These are phyloP conservation scores for Enteromius fasciolatus DNA, from an alignment of 2,797 vertebrate genomes.

Conservation along the genomic window DNA sequence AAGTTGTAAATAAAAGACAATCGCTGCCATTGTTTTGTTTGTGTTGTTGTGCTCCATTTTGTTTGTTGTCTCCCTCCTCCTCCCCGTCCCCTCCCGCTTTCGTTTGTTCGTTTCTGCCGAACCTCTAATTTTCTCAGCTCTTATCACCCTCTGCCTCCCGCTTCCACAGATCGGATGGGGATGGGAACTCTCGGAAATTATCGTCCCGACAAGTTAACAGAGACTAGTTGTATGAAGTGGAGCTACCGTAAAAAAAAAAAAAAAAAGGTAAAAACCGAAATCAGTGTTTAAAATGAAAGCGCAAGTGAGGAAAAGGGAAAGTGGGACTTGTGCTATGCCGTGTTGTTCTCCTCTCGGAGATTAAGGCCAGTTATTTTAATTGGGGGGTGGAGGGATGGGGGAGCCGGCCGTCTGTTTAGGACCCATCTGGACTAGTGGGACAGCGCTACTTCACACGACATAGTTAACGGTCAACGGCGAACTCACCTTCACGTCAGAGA, in stretches of 20 bases:
- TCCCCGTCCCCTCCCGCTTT: conserved; percentile 18
- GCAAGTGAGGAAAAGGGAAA: conserved; percentile 42
- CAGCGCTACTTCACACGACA: conserved; percentile 53
- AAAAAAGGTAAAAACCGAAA: neutral
- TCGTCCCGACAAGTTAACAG: conserved; percentile 16
- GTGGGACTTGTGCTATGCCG: conserved; percentile 45
- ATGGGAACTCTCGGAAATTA: conserved; percentile 36
- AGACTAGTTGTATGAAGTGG: conserved; percentile 18
- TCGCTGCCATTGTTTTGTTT: conserved; percentile 88
- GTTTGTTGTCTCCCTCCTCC: conserved; percentile 61
- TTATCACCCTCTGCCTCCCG: conserved; percentile 32
- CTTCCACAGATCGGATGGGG: neutral
- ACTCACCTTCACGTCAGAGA: conserved; percentile 98
- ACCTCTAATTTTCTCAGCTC: conserved; percentile 38
- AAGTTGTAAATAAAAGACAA: conserved; percentile 88
- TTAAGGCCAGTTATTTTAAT: conserved; percentile 55
- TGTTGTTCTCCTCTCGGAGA: conserved; percentile 40
- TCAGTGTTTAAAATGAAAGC: conserved; percentile 40
- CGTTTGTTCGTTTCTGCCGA: conserved; percentile 35
- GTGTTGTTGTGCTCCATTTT: conserved; percentile 71
- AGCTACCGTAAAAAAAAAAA: neutral
- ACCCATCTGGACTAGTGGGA: conserved; percentile 72
- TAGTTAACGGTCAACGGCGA: conserved; percentile 36
- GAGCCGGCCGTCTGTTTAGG: conserved; percentile 71
- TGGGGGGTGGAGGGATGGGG: conserved; percentile 40